Evolutionary conservation across 2,113 vertebrate species (phyloP), one percentile per base, ranked within the genome.

Genomic region (Cyprinus carpio): DNA sequence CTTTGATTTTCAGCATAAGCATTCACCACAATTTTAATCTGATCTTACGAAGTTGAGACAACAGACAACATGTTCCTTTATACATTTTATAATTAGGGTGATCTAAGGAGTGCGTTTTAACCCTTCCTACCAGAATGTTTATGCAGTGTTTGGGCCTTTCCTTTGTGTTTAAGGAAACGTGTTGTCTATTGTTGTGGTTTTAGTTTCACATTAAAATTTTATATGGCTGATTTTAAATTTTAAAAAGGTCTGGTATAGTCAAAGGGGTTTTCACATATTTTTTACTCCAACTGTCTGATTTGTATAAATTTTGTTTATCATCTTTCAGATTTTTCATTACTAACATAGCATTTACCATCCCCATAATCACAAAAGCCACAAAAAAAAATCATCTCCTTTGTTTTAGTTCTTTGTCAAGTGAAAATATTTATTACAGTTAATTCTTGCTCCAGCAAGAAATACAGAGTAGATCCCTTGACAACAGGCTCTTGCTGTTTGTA

Each of bases 391-490:
- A 82, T 69, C n/a, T n/a, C n/a, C 56, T 2, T 51, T 69, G 31
- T 4, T 76, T 76, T 40, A 34, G 2, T 81, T 81, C 54, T 51
- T 51, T 69, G 60, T 15, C 12, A 49, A 69, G 18, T 82, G 27
- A 51, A 82, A 23, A 31, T 69, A 31, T 69, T 72, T 34, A 81
- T 16, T n/a, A 40, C 20, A 58, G 2, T 58, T n/a, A 2, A 56
- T 25, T 72, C 15, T 34, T 71, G 34, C 4, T 62, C 29, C 18
- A 46, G 20, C 23, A 62, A 46, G 89, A 91, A 79, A 85, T 88
- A 86, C 23, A 92, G 87, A 89, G 76, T 81, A 80, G 84, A 93
- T 95, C 95, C 94, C 95, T 95, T 95, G 95, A 95, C 94, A 95
- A 87, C 93, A 95, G 94, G 87, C 89, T 91, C 71, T 78, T 79